Base-by-base conservation (phyloP, 2,797 vertebrate species). In the Pampus argenteus region DNA sequence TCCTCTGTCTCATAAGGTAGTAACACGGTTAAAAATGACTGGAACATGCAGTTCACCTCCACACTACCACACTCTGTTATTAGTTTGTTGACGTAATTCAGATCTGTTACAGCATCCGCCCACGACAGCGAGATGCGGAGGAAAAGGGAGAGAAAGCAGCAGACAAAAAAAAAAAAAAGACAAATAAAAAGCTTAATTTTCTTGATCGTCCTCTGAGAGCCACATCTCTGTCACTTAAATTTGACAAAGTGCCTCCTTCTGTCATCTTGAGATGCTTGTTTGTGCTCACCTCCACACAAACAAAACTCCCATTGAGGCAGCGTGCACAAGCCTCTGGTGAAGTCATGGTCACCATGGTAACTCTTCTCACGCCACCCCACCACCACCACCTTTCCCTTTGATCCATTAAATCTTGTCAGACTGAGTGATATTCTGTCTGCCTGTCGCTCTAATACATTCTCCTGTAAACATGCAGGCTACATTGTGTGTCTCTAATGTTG, bases 331-430 rank as follows among this genome's bases (percentile, higher is more conserved):
- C 76, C 86, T 81, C 47, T 14, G 23, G 75, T 93, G 92, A 94
- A 91, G 91, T 92, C 91, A 92, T 9, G 38, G 86, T 94, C 82
- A 55, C 93, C 91, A 92, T 93, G 86, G 93, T 52, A 91, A 93
- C 92, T 68, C 85, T 90, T 92, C 87, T 90, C 89, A 90, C 82
- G 75, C 83, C 74, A 71, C 62, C 66, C 68, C 75, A 54, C 57
- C 38, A 36, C 31, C 54, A 28, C 50, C 47, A 44, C 20, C 72
- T 34, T 81, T 78, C 59, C 52, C 81, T 86, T 85, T 86, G 85
- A 90, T 87, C 82, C 85, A 89, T 90, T 76, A 81, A 76, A 84
- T 81, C 70, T 82, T 74, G 18, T 78, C 69, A 64, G 81, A 84
- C 73, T 38, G 72, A 83, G 81, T 47, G 74, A 62, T 59, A 51